Percentiles rank a stretch among this genome's conserved stretches.
Evolutionary conservation across 2,888 invertebrate genomes (phyloP).

Genomic region (Phasia obesa): DNA sequence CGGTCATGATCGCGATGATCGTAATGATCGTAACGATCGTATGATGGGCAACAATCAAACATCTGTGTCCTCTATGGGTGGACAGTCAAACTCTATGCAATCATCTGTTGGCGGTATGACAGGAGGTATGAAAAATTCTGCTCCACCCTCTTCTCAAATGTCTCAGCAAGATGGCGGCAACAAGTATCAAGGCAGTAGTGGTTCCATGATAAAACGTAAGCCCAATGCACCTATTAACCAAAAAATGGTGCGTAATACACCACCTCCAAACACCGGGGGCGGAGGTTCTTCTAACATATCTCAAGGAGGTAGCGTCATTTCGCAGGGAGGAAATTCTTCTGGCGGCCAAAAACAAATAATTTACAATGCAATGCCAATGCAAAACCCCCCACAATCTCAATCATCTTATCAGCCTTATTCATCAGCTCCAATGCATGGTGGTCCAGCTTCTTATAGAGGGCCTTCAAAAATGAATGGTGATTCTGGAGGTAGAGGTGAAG

Average conservation of each 20-base stretch:
- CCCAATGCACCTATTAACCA: constrained; percentile 83
- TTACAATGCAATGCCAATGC: constrained; percentile 78
- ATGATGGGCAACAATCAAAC: constrained; percentile 60
- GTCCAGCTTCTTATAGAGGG: constrained; percentile 76
- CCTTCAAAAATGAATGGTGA: constrained; percentile 81
- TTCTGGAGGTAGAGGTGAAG: constrained; percentile 77
- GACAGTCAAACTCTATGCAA: constrained; percentile 70
- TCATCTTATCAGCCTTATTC: constrained; percentile 78
- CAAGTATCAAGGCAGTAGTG: constrained; percentile 76
- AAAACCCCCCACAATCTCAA: constrained; percentile 76
- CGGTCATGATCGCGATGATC: constrained; percentile 54
- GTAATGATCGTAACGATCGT: constrained; percentile 65
- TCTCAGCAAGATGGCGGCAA: constrained; percentile 73
- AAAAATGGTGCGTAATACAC: constrained; percentile 86
- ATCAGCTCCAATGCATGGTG: constrained; percentile 71
- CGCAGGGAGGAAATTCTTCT: constrained; percentile 68
- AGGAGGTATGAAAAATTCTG: constrained; percentile 72
- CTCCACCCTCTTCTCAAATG: constrained; percentile 71
- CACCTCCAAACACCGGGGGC: constrained; percentile 82
- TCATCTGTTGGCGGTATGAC: constrained; percentile 73
- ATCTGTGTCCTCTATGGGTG: constrained; percentile 59
- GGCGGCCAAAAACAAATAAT: constrained; percentile 73
- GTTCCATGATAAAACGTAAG: constrained; percentile 90
- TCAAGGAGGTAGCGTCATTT: constrained; percentile 70
- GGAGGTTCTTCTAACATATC: constrained; percentile 69